Evolutionary conservation across 2,888 invertebrate species (phyloP).

Genomic region (Cosmia pyralina): DNA sequence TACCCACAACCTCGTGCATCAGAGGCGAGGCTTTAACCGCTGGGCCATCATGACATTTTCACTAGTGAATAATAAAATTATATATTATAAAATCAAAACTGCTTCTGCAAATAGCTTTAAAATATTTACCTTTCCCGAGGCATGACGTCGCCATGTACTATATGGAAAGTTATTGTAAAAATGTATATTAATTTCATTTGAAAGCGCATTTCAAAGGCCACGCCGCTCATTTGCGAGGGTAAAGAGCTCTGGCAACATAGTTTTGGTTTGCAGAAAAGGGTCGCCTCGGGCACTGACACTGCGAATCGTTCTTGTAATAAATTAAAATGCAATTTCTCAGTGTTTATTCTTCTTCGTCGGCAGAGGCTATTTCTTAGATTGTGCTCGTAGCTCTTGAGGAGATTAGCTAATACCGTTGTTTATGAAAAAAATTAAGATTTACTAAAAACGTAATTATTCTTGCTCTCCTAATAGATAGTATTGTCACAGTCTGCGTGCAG

Average conservation of each 20-base stretch:
- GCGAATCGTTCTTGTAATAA: conserved; percentile 28
- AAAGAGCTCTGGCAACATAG: conserved; percentile 29
- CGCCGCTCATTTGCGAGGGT: conserved; percentile 29
- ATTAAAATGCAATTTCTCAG: conserved; percentile 39
- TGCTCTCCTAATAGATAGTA: not conserved
- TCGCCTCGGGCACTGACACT: conserved; percentile 10
- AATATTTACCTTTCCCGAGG: not conserved
- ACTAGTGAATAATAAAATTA: no score
- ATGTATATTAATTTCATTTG: conserved; percentile 29
- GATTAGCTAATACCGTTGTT: not conserved
- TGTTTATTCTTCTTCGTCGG: not conserved
- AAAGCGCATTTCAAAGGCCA: conserved; percentile 14
- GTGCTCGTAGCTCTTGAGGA: not conserved
- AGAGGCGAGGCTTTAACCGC: no score
- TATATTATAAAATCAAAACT: no score
- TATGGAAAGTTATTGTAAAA: conserved; percentile 5
- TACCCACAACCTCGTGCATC: no score
- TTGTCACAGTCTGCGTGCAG: not conserved
- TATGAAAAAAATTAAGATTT: not conserved
- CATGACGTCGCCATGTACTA: not conserved
- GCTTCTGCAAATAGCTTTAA: no score
- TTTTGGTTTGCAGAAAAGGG: conserved; percentile 5
- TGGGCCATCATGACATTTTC: no score
- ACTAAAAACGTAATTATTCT: no score
- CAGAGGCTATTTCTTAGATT: not conserved